A percentile compares a stretch with the other conserved stretches of the same genome.
Evolutionary conservation across 2,888 invertebrate genomes (phyloP).

Genomic region (Papilio protenor): DNA sequence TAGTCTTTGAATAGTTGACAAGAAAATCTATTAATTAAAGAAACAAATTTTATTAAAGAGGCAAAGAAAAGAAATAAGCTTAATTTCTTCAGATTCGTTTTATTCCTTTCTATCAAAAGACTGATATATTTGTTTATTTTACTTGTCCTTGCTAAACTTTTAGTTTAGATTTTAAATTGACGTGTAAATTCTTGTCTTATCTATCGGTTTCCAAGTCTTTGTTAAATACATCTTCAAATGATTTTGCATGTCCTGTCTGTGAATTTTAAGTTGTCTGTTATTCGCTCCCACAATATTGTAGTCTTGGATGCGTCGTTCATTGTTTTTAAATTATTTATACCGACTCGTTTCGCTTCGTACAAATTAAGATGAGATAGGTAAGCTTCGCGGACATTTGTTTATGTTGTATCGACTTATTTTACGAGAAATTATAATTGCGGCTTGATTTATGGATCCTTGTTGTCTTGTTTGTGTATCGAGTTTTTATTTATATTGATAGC

Average conservation of each 20-base stretch:
- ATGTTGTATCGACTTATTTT: constrained; percentile 49
- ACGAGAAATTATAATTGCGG: constrained; percentile 38
- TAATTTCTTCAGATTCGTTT: too few relatives aligned
- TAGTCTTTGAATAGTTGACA: too few relatives aligned
- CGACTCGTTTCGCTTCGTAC: constrained; percentile 62
- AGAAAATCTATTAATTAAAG: too few relatives aligned
- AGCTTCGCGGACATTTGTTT: constrained; percentile 54
- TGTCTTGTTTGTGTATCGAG: constrained; percentile 26
- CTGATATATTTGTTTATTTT: too few relatives aligned
- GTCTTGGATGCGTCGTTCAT: constrained; percentile 62
- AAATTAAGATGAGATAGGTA: constrained; percentile 74
- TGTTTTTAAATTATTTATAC: constrained; percentile 79
- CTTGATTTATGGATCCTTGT: constrained; percentile 29
- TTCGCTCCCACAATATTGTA: constrained; percentile 61
- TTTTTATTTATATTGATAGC: constrained; percentile 17
- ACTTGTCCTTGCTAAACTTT: too few relatives aligned
- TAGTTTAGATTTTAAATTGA: too few relatives aligned
- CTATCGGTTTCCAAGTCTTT: background rate
- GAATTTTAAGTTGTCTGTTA: constrained; percentile 2
- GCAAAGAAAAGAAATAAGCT: too few relatives aligned
- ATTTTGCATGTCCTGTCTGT: constrained; percentile 22
- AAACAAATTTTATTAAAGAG: too few relatives aligned
- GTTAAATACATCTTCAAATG: background rate
- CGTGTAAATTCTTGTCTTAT: background rate
- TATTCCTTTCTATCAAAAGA: too few relatives aligned